phyloP scores from a whole-genome alignment of 2,113 vertebrate species.

The Athene noctua region DNA sequence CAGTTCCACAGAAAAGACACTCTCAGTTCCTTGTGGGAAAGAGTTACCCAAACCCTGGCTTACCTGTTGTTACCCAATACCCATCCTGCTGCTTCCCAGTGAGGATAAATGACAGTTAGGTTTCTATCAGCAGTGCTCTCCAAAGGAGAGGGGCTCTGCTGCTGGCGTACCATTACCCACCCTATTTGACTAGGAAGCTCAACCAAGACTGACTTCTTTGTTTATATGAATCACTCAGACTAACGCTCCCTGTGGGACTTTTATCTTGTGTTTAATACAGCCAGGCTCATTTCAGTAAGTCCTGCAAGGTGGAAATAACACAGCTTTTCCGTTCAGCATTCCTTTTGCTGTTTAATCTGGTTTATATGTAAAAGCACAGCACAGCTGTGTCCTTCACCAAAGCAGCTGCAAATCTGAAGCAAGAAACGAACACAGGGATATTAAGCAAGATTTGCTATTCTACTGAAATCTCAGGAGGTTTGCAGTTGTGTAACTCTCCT shows the following conservation, averaged over 20 bases:
- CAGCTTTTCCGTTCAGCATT: slow-evolving; percentile 19
- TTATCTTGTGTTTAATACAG: background rate
- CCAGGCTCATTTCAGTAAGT: background rate
- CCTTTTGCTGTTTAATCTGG: slow-evolving; percentile 21
- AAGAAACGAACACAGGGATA: background rate
- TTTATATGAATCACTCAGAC: slow-evolving; percentile 14
- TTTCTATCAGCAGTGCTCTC: background rate
- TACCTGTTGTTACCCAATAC: background rate
- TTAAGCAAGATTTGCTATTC: slow-evolving; percentile 30
- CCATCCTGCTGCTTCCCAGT: background rate
- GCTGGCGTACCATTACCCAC: background rate
- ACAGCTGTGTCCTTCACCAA: background rate
- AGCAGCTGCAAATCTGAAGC: slow-evolving; percentile 13
- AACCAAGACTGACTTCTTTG: background rate
- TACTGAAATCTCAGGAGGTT: background rate
- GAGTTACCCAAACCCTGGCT: background rate
- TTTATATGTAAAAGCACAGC: background rate
- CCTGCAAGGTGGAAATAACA: slow-evolving; percentile 27
- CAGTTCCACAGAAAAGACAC: background rate
- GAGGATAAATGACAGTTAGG: background rate
- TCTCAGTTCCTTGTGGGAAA: background rate
- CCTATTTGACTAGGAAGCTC: background rate
- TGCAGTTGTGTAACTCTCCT: slow-evolving; percentile 31
- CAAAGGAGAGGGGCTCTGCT: background rate
- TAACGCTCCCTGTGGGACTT: slow-evolving; percentile 10